Percentiles rank a stretch among this genome's conserved stretches.
Conservation (phyloP, 2,113 vertebrate genomes). For the Scopus umbretta region DNA sequence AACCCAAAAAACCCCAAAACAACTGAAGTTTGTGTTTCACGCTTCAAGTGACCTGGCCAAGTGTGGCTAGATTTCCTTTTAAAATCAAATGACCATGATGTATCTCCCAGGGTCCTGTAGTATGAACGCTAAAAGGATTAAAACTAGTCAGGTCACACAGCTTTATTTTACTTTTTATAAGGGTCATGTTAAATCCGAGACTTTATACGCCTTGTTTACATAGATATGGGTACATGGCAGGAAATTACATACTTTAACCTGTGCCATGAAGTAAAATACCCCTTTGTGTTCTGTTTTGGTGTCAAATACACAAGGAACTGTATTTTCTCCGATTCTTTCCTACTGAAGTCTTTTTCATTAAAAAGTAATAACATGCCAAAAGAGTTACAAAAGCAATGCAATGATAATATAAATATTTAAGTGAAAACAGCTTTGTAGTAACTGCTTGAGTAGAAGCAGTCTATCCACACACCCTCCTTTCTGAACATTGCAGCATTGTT, state of each 20-base stretch:
- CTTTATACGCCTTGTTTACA: not conserved
- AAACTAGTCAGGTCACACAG: not conserved
- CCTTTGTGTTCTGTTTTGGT: not conserved
- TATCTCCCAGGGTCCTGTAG: slow-evolving; percentile 50
- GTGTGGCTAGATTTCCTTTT: slow-evolving; percentile 45
- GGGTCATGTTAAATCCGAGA: not conserved
- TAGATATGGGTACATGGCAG: not conserved
- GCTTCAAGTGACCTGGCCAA: not conserved
- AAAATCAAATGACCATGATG: slow-evolving; percentile 37
- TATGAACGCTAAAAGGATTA: slow-evolving; percentile 66
- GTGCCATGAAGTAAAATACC: not conserved
- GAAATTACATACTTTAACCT: slow-evolving; percentile 23
- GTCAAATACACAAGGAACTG: not conserved
- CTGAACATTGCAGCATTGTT: not conserved
- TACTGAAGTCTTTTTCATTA: not conserved
- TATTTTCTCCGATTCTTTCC: not conserved
- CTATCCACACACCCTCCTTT: not conserved
- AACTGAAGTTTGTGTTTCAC: slow-evolving; percentile 21
- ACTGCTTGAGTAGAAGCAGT: not conserved
- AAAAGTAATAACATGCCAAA: not conserved
- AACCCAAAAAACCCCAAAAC: too few species aligned
- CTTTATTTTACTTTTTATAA: slow-evolving; percentile 24
- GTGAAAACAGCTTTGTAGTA: not conserved
- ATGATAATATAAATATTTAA: not conserved
- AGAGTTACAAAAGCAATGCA: not conserved